Base-by-base conservation (phyloP, 2,797 vertebrate genomes). In the Neomorphus geoffroyi region DNA sequence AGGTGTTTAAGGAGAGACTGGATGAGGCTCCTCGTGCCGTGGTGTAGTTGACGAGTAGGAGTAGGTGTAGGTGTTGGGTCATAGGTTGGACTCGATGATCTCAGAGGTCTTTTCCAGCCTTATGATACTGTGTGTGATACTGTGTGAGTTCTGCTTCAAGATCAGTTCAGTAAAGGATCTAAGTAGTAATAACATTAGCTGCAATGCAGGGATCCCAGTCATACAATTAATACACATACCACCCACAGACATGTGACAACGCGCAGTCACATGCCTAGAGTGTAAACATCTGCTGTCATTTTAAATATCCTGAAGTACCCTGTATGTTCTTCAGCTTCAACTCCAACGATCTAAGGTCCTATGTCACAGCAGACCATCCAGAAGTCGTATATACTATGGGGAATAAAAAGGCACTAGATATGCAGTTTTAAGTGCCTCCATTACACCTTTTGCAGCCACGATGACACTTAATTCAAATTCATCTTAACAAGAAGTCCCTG, bases 181-280 rank as follows among this genome's bases (percentile, higher is more conserved):
- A 23, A 12, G 6, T 6, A 48, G 18, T 12, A 35, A 9, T 13
- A 46, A 4, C 9, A 37, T 6, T 22, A 32, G 15, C 17, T 24
- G 35, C 69, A 57, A 11, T 6, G 1, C 0, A 1, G 21, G 26
- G 10, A 80, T n/a, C 28, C 10, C 5, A 45, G 26, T 8, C 41
- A 33, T 8, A 32, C 9, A 33, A 12, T 22, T 26, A 17, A 14
- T 3, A 56, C 8, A 51, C 45, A 56, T 8, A 39, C 4, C 4
- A 39, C 2, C n/a, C 8, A 1, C 4, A 18, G 3, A 8, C 0
- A 2, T 1, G 8, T 9, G 21, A 4, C 13, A 30, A n/a, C 10
- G 50, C 78, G 8, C 33, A 57, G n/a, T n/a, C 15, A 79, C 35
- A 45, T 32, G 8, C 9, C 15, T 4, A 17, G n/a, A 71, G 6